phyloP scores from a whole-genome alignment of 2,888 invertebrate genomes.

The Ectemnius continuus region DNA sequence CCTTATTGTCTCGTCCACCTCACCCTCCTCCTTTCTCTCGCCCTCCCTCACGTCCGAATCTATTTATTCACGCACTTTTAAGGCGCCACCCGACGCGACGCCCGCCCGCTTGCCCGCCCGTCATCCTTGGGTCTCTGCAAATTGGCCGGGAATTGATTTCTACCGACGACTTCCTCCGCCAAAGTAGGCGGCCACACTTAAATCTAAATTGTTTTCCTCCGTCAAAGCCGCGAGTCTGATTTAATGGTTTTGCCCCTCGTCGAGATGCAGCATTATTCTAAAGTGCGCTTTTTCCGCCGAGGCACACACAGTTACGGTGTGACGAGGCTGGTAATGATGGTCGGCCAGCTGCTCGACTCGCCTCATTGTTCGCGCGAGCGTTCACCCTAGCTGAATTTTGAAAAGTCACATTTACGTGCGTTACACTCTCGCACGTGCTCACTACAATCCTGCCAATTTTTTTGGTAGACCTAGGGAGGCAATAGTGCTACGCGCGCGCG shows the following conservation, averaged over 20 bases:
- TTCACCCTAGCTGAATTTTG: slow-evolving; percentile 72
- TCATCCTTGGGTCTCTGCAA: slow-evolving; percentile 54
- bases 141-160: slow-evolving; percentile 74
- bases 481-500: slow-evolving; percentile 4
- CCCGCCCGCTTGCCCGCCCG: too few relatives aligned
- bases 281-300: slow-evolving; percentile 22
- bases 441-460: slow-evolving; percentile 37
- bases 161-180: not conserved
- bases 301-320: slow-evolving; percentile 55
- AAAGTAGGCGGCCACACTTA: too few relatives aligned
- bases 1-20: slow-evolving; percentile 70
- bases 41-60: slow-evolving; percentile 63
- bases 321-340: slow-evolving; percentile 63
- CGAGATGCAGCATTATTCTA: too few relatives aligned
- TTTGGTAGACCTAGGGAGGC: slow-evolving; percentile 11
- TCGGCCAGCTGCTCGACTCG: slow-evolving; percentile 66
- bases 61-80: slow-evolving; percentile 76
- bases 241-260: not conserved
- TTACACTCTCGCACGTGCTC: slow-evolving; percentile 52
- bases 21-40: slow-evolving; percentile 17
- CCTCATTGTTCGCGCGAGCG: slow-evolving; percentile 67
- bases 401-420: slow-evolving; percentile 68
- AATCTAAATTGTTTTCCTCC: too few relatives aligned
- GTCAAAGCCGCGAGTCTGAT: not conserved
- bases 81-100: slow-evolving; percentile 54